Conservation (phyloP, 2,113 vertebrate genomes). For the Brienomyrus brachyistius region DNA sequence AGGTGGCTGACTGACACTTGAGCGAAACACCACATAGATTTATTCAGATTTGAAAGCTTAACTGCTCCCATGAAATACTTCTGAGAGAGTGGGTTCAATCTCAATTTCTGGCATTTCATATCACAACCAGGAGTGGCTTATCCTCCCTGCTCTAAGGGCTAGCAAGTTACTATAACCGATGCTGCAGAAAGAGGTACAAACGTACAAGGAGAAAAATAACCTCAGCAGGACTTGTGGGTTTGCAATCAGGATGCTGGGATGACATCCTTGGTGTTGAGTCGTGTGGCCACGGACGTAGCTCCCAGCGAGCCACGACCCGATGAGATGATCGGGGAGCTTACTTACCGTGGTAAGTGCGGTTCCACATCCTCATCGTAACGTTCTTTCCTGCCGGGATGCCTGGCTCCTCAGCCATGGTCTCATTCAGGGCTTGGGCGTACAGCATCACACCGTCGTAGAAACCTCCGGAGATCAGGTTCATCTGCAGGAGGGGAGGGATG, state of each 20-base stretch:
- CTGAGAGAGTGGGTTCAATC: not conserved
- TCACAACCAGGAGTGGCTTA: not conserved
- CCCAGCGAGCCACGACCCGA: not conserved
- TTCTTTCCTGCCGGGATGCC: constrained; percentile 60
- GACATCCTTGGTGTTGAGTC: not conserved
- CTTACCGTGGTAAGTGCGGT: constrained; percentile 80
- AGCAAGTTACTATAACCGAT: not conserved
- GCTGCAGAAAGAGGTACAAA: not conserved
- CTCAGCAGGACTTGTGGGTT: not conserved
- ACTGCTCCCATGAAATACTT: not conserved
- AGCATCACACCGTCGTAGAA: constrained; percentile 91
- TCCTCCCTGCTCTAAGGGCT: not conserved
- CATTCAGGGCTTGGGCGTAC: constrained; percentile 78
- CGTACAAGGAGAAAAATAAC: not conserved
- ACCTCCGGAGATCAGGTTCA: constrained; percentile 90
- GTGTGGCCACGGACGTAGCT: not conserved
- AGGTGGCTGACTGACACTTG: not conserved
- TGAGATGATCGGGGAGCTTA: not conserved
- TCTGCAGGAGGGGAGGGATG: constrained; percentile 53
- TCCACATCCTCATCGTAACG: constrained; percentile 82
- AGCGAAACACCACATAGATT: not conserved
- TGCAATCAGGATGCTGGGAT: not conserved
- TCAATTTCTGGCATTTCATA: not conserved
- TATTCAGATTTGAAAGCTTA: not conserved
- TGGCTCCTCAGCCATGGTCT: constrained; percentile 64